phyloP scores from a whole-genome alignment of 2,797 vertebrate genomes.

The Platalea minor region DNA sequence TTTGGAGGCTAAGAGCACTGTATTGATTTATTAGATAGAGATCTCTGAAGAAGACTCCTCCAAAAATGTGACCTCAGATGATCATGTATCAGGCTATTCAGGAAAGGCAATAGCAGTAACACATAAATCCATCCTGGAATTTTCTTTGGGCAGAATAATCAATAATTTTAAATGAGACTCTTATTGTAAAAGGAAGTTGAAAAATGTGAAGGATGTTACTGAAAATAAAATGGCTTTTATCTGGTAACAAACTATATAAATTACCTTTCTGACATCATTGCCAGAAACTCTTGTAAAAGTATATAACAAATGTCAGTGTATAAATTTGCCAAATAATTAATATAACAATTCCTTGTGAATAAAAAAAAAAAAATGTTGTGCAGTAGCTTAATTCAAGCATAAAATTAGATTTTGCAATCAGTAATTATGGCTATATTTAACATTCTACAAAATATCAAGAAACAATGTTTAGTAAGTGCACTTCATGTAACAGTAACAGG shows the following conservation, averaged over 20 bases:
- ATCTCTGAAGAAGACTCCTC: neutral
- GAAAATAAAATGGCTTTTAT: neutral
- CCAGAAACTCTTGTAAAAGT: neutral
- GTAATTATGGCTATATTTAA: constrained; percentile 10
- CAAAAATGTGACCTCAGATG: neutral
- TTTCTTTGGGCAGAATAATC: neutral
- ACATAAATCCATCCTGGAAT: neutral
- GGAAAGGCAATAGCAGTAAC: neutral
- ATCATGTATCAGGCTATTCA: neutral
- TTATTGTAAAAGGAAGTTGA: neutral
- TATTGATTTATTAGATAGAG: neutral
- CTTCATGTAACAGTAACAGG: neutral
- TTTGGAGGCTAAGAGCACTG: neutral
- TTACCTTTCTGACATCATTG: neutral
- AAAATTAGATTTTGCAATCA: constrained; percentile 46
- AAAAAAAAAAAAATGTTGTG: neutral
- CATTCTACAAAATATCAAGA: neutral
- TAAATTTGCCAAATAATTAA: neutral
- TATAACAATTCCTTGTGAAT: neutral
- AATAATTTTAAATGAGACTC: neutral
- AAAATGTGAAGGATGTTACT: neutral
- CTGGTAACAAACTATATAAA: neutral
- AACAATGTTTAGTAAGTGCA: neutral
- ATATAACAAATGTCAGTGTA: neutral
- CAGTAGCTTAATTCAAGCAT: constrained; percentile 19